phyloP scores from a whole-genome alignment of 2,113 vertebrate genomes.

The Myotis brandtii region DNA sequence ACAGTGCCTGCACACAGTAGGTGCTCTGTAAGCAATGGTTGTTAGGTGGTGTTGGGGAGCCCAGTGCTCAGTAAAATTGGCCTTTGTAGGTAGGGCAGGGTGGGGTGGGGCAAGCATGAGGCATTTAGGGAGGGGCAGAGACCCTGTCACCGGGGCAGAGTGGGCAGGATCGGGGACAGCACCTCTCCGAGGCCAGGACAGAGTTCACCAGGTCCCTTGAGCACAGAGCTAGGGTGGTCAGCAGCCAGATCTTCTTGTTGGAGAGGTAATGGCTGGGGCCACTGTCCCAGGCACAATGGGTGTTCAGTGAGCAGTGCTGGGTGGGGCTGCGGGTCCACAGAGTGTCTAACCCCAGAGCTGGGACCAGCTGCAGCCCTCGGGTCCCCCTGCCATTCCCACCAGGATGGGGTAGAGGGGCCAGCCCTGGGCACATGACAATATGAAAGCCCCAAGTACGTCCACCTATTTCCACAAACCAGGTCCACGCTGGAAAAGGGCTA shows the following conservation, averaged over 20 bases:
- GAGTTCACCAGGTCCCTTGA: background rate
- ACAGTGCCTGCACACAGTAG: background rate
- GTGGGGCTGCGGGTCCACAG: background rate
- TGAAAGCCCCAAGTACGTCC: background rate
- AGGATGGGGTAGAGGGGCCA: background rate
- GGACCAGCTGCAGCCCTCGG: background rate
- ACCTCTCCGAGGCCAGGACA: background rate
- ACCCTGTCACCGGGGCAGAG: background rate
- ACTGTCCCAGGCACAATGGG: background rate
- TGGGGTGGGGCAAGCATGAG: background rate
- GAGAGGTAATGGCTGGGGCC: background rate
- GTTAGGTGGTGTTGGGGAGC: accelerated
- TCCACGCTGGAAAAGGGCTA: background rate
- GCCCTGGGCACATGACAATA: background rate
- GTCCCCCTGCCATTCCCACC: background rate
- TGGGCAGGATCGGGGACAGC: background rate
- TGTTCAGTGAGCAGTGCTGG: background rate
- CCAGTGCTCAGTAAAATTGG: background rate
- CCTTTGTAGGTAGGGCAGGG: background rate
- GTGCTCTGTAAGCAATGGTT: background rate
- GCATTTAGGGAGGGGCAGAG: background rate
- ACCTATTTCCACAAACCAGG: background rate
- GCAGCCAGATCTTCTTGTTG: background rate
- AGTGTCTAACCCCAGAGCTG: background rate
- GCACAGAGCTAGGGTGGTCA: background rate